Conservation (phyloP, 1,140 invertebrate genomes). For the Latrodectus geometricus region DNA sequence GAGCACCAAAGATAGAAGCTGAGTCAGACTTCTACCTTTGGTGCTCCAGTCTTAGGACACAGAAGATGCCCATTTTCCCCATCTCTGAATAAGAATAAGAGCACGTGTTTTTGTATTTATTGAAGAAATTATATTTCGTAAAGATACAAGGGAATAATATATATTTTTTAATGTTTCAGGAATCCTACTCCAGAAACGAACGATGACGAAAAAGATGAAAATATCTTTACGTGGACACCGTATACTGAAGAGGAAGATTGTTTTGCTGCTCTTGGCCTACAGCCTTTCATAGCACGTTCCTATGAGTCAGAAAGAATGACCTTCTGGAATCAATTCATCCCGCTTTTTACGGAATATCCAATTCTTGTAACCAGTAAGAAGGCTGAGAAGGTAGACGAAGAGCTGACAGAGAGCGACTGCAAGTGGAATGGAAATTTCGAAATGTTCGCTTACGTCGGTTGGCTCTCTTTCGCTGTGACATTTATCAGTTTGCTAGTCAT, state of each 20-base stretch:
- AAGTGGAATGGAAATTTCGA: not conserved
- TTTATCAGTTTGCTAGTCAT: not conserved
- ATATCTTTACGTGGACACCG: constrained; percentile 54
- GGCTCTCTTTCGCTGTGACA: not conserved
- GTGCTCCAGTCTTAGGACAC: too few species aligned
- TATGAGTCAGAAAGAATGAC: constrained; percentile 65
- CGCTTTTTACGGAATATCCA: constrained; percentile 66
- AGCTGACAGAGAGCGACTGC: not conserved
- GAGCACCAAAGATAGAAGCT: too few species aligned
- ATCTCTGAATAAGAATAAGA: too few species aligned
- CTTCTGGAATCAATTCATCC: constrained; percentile 67
- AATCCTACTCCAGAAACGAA: constrained; percentile 55
- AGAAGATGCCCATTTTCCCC: too few species aligned
- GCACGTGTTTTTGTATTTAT: not conserved
- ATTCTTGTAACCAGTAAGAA: constrained; percentile 25
- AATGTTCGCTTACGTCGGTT: not conserved
- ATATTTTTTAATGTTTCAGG: constrained; percentile 13
- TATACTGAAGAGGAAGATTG: constrained; percentile 65
- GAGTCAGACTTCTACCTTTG: too few species aligned
- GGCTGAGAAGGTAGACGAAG: not conserved
- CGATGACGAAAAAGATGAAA: not conserved
- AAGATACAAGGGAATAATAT: not conserved
- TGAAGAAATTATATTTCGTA: too few species aligned
- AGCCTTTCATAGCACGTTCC: constrained; percentile 64
- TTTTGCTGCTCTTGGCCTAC: constrained; percentile 64